Conservation (phyloP, 2,113 vertebrate genomes). For the Plecotus auritus region DNA sequence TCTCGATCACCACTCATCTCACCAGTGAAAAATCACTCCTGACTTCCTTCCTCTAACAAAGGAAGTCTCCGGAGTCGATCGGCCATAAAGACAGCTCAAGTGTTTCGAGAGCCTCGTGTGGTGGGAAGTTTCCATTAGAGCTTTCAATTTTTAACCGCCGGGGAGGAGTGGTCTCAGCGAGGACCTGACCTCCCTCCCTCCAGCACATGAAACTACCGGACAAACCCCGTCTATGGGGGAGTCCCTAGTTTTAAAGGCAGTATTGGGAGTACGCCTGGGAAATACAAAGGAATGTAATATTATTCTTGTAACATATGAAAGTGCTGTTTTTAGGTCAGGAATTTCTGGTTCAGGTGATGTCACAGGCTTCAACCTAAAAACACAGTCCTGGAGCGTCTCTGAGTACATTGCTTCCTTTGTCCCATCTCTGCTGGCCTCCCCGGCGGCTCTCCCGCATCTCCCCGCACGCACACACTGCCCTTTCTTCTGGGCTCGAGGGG, state of each 20-base stretch:
- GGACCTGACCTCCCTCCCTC: background rate
- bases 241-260: background rate
- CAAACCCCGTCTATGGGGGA: background rate
- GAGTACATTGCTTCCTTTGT: background rate
- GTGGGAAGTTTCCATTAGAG: background rate
- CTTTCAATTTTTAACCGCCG: background rate
- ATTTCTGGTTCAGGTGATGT: conserved; percentile 12
- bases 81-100: background rate
- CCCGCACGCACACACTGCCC: background rate
- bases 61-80: background rate
- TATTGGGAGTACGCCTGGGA: background rate
- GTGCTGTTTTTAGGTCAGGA: background rate
- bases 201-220: background rate
- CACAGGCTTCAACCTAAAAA: background rate
- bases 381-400: background rate
- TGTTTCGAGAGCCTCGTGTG: background rate
- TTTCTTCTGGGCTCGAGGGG: background rate
- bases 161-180: background rate
- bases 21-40: conserved; percentile 9
- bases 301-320: background rate
- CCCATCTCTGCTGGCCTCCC: background rate
- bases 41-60: conserved; percentile 7
- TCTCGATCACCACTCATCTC: conserved; percentile 26
- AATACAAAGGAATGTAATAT: background rate
- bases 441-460: rapidly evolving